phyloP scores from a whole-genome alignment of 2,888 invertebrate species.

The Lasioglossum figueresi region DNA sequence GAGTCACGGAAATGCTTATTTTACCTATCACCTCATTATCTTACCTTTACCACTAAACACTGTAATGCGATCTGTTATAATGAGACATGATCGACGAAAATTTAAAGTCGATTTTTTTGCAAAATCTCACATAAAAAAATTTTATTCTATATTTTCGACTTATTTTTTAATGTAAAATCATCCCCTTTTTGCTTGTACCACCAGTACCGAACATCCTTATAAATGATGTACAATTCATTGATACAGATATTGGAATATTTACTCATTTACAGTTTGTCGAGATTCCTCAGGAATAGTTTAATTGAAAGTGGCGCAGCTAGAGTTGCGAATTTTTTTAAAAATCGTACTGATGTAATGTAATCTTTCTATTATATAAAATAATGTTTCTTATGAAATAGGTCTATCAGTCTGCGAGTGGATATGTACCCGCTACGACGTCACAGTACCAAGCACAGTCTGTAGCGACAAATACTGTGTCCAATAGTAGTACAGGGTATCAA shows the following conservation, averaged over 20 bases:
- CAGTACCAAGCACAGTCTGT: constrained; percentile 81
- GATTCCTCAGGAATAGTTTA: background rate
- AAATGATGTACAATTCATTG: background rate
- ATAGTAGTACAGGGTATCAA: constrained; percentile 80
- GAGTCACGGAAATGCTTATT: too few species aligned
- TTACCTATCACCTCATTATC: too few species aligned
- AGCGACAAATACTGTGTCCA: constrained; percentile 78
- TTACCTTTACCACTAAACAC: too few species aligned
- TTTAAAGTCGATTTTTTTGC: background rate
- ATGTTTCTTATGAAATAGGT: constrained; percentile 67
- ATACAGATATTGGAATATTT: background rate
- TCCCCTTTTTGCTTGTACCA: too few species aligned
- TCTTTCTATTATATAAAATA: background rate
- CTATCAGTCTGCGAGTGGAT: constrained; percentile 79
- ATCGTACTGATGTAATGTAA: too few species aligned
- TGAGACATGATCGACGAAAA: too few species aligned
- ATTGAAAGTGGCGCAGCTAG: background rate
- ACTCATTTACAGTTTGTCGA: background rate
- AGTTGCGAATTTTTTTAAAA: background rate
- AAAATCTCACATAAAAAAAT: background rate
- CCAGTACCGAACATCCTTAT: too few species aligned
- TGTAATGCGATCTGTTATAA: too few species aligned
- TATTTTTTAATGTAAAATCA: too few species aligned
- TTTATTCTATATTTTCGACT: background rate
- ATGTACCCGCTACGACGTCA: constrained; percentile 80